A percentile compares a stretch with the other conserved stretches of the same genome.
Evolutionary conservation across 2,797 vertebrate species (phyloP).

Genomic region (Chelon labrosus): DNA sequence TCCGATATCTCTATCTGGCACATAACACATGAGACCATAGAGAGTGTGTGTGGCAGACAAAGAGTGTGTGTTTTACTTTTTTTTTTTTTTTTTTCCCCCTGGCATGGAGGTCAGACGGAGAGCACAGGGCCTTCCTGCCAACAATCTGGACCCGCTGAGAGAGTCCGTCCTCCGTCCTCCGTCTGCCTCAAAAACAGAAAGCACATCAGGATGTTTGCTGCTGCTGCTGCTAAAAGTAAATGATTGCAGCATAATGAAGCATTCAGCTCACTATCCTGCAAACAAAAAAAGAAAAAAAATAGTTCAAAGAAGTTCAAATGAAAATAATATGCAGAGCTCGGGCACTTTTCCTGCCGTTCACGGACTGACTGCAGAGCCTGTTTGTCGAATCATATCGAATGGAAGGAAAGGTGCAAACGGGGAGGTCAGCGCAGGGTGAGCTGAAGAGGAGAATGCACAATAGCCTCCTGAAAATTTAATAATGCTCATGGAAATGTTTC

Average conservation of each 20-base stretch:
- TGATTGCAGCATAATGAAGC: neutral
- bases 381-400: constrained; percentile 19
- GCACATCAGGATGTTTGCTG: neutral
- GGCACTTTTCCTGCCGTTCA: neutral
- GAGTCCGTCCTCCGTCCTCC: constrained; percentile 35
- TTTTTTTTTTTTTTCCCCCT: constrained; percentile 15
- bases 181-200: constrained; percentile 35
- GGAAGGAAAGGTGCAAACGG: neutral
- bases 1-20: constrained; percentile 31
- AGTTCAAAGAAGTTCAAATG: constrained; percentile 6
- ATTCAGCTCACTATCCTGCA: neutral
- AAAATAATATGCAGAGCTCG: neutral
- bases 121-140: constrained; percentile 53
- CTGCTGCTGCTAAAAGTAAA: neutral
- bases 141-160: constrained; percentile 71
- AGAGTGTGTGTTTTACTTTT: constrained; percentile 18
- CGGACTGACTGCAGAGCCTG: constrained; percentile 15
- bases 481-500: constrained; percentile 41
- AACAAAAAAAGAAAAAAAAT: neutral
- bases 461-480: constrained; percentile 48
- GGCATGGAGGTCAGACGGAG: constrained; percentile 55
- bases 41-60: constrained; percentile 19
- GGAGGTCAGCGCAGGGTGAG: constrained; percentile 38
- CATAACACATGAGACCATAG: constrained; percentile 20
- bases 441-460: constrained; percentile 46